Percentiles rank a stretch among this genome's conserved stretches.
phyloP scores from a whole-genome alignment of 2,113 vertebrate species.

The Phoxinus phoxinus region DNA sequence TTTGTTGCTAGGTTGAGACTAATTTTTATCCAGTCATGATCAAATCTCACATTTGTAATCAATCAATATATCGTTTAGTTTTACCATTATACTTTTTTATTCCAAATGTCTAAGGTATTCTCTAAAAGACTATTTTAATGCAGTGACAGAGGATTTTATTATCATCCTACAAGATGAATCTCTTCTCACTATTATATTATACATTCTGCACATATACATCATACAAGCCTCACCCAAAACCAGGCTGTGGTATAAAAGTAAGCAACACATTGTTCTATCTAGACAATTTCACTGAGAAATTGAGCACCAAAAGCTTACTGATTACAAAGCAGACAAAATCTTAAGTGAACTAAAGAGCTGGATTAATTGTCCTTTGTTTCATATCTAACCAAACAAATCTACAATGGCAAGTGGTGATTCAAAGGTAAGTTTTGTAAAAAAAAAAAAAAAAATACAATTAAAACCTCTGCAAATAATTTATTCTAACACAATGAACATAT shows the following conservation, averaged over 20 bases:
- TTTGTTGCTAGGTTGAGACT: background rate
- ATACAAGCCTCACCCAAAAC: conserved; percentile 54
- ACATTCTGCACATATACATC: conserved; percentile 60
- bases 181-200: conserved; percentile 46
- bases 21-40: background rate
- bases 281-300: background rate
- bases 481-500: background rate
- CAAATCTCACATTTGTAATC: background rate
- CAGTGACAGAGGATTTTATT: background rate
- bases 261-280: background rate
- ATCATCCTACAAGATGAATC: conserved; percentile 9
- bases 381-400: background rate
- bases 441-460: background rate
- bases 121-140: background rate
- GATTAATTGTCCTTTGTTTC: background rate
- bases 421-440: conserved; percentile 34
- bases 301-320: background rate
- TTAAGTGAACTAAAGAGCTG: background rate
- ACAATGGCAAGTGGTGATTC: conserved; percentile 37
- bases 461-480: background rate
- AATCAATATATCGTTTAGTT: background rate
- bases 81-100: background rate
- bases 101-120: background rate
- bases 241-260: conserved; percentile 58
- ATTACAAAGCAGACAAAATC: background rate